Percentiles rank a stretch among this genome's conserved stretches.
phyloP scores from a whole-genome alignment of 2,888 invertebrate genomes.

The Apeira syringaria region DNA sequence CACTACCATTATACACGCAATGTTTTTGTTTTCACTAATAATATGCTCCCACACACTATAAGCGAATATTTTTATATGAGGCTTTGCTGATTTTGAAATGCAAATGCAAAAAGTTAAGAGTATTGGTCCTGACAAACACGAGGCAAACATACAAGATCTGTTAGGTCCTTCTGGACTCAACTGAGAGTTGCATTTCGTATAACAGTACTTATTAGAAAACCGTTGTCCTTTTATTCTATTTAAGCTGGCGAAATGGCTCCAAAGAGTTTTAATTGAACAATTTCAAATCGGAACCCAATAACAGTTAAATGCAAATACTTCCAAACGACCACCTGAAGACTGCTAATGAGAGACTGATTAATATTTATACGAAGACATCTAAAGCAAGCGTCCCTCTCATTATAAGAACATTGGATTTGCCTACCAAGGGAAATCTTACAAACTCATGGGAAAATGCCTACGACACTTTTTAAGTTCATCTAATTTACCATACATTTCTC shows the following conservation, averaged over 20 bases:
- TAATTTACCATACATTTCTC: neutral
- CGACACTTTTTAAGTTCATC: neutral
- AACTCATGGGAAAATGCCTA: conserved; percentile 5
- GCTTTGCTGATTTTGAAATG: too few species aligned
- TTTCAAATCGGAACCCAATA: conserved; percentile 21
- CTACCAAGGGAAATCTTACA: conserved; percentile 16
- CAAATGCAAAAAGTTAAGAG: too few species aligned
- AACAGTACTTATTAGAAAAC: neutral
- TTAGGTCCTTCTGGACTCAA: too few species aligned
- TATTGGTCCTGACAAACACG: too few species aligned
- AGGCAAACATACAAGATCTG: too few species aligned
- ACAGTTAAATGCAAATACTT: conserved; percentile 21
- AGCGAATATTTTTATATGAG: too few species aligned
- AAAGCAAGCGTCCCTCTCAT: conserved; percentile 14
- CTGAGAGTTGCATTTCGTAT: too few species aligned
- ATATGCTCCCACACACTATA: too few species aligned
- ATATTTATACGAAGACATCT: conserved; percentile 24
- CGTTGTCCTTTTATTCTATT: neutral
- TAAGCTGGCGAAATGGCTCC: neutral
- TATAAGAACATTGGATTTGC: conserved; percentile 23
- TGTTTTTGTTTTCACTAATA: too few species aligned
- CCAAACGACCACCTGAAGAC: conserved; percentile 14
- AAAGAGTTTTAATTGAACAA: conserved; percentile 17
- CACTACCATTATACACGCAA: too few species aligned
- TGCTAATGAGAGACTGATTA: conserved; percentile 24